These are phyloP conservation scores for Lacanobia oleracea DNA, from an alignment of 2,888 invertebrate genomes.

Conservation along the genomic window DNA sequence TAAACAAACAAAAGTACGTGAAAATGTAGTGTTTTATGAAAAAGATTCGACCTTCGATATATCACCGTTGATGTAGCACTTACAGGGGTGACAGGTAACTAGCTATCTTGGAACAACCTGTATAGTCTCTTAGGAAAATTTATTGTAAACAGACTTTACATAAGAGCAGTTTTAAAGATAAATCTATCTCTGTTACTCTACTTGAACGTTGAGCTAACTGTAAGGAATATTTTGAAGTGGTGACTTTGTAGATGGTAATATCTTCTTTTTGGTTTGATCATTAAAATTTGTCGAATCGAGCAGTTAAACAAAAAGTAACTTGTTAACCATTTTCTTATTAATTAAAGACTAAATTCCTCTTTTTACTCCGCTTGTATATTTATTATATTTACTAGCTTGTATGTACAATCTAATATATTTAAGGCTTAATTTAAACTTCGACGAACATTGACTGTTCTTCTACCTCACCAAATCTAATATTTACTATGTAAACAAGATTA, in stretches of 20 bases:
- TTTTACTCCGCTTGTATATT: no score
- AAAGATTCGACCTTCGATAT: slow-evolving; percentile 43
- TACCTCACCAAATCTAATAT: neutral
- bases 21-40: slow-evolving; percentile 31
- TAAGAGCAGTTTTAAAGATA: neutral
- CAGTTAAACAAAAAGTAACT: no score
- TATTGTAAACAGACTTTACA: neutral
- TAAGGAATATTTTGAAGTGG: neutral
- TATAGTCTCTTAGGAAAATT: slow-evolving; percentile 6
- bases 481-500: neutral
- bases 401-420: no score
- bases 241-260: no score
- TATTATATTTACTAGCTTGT: no score
- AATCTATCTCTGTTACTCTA: neutral
- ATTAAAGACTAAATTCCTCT: neutral
- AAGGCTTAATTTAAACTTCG: neutral
- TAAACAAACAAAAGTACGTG: slow-evolving; percentile 30
- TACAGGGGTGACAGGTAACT: slow-evolving; percentile 22
- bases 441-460: no score
- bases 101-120: neutral
- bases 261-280: no score
- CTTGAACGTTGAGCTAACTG: neutral
- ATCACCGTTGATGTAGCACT: slow-evolving; percentile 25
- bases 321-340: neutral
- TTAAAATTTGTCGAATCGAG: no score